A percentile compares a stretch with the other conserved stretches of the same genome.
Evolutionary conservation across 2,797 vertebrate genomes (phyloP).

Genomic region (Ctenochaetus hawaiiensis): DNA sequence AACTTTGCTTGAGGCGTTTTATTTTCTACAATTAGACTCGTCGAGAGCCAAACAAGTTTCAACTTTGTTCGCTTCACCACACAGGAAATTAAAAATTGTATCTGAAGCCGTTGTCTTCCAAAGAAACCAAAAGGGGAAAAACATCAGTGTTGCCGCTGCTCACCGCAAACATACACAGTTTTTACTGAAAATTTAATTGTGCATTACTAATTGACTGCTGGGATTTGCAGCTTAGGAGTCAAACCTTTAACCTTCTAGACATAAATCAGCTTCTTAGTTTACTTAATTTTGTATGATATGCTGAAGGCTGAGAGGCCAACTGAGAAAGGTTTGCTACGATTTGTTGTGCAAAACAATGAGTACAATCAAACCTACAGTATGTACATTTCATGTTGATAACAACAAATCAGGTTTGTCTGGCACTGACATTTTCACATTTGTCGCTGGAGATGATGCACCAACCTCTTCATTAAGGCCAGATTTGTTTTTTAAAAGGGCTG

Average conservation of each 20-base stretch:
- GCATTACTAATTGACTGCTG: constrained; percentile 11
- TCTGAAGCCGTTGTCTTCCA: constrained; percentile 57
- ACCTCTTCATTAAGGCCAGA: background rate
- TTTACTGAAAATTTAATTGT: constrained; percentile 6
- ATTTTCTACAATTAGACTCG: constrained; percentile 69
- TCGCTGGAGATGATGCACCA: background rate
- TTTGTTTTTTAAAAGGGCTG: background rate
- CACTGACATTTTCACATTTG: background rate
- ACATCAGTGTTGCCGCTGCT: constrained; percentile 26
- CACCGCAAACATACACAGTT: constrained; percentile 38
- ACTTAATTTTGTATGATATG: background rate
- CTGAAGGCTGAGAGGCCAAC: background rate
- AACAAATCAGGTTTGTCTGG: background rate
- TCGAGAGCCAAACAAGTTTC: constrained; percentile 84
- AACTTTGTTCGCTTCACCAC: constrained; percentile 68
- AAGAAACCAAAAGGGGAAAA: constrained; percentile 34
- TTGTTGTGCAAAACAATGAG: background rate
- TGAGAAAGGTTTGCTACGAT: background rate
- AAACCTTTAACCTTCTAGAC: background rate
- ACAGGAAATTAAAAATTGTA: constrained; percentile 74
- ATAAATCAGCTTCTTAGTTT: constrained; percentile 4
- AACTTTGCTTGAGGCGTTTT: constrained; percentile 62
- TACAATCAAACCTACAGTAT: background rate
- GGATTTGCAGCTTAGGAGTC: constrained; percentile 3
- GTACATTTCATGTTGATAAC: background rate